A percentile compares a stretch with the other conserved stretches of the same genome.
These are phyloP conservation scores for Oreotrochilus melanogaster DNA, from an alignment of 2,113 vertebrate species.

Conservation along the genomic window DNA sequence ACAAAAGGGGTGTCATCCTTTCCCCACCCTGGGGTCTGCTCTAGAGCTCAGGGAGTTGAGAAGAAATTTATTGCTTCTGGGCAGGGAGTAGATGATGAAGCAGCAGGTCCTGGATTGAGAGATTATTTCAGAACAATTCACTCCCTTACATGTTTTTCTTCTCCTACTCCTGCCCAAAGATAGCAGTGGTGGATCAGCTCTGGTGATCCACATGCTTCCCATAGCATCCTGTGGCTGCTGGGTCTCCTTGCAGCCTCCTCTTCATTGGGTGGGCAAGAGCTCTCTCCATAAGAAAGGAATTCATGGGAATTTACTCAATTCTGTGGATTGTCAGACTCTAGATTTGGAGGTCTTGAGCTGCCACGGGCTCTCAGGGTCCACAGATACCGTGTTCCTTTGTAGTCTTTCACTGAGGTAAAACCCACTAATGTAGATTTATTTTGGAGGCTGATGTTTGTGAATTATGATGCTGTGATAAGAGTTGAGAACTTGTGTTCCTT, in stretches of 20 bases:
- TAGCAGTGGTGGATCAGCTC: neutral
- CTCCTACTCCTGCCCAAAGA: neutral
- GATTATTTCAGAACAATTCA: neutral
- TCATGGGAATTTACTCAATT: neutral
- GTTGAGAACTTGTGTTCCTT: neutral
- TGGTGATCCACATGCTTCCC: neutral
- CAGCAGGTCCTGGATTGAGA: neutral
- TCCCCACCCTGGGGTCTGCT: neutral
- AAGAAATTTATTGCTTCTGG: neutral
- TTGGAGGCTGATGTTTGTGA: neutral
- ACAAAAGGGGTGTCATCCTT: neutral
- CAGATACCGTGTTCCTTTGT: rapidly evolving
- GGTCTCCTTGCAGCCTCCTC: neutral
- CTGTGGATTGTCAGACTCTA: neutral
- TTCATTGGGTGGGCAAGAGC: neutral
- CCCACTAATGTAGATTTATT: neutral
- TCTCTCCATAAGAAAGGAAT: neutral
- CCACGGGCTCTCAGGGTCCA: neutral
- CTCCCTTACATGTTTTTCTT: neutral
- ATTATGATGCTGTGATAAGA: slow-evolving; percentile 2
- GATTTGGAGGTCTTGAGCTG: neutral
- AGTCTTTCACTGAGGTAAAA: neutral
- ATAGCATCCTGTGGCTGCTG: rapidly evolving
- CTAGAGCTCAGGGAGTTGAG: neutral
- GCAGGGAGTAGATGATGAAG: neutral